Evolutionary conservation across 2,113 vertebrate genomes (phyloP), one percentile per base, ranked within the genome.

Genomic region (Aix galericulata): DNA sequence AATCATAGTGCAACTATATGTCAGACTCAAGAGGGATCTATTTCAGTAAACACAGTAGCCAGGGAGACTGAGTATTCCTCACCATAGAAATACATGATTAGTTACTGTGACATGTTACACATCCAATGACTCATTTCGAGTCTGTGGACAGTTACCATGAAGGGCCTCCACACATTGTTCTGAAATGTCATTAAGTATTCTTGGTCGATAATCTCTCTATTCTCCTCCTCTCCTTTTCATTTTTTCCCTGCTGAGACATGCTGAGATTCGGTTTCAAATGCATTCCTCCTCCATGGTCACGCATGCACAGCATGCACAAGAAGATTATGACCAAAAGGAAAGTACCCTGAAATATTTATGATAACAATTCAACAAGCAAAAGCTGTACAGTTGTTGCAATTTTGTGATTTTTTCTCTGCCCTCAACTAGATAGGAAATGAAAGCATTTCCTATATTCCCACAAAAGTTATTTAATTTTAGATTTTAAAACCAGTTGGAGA

Each of bases 351-450:
- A 91, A 94, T 32, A 66, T 76, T 79, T 76, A 55, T 11, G 48
- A 34, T n/a, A 84, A 92, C 73, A 73, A 83, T 42, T 88, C 68
- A 91, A 81, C 42, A 82, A 83, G 34, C 4, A 66, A 48, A 81
- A 90, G 21, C 42, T 68, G 34, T 42, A 17, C 11, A 34, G 38
- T 38, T 56, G 40, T 60, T 53, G 42, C 34, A 82, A 40, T 87
- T 85, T 13, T 48, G n/a, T 66, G 48, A 8, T 17, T 72, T 66
- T 66, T 91, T 56, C 69, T 84, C 68, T 74, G 32, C 23, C 53
- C 7, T 4, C 50, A 25, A 52, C 50, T 0, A 60, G 25, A 68
- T 2, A 77, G 50, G 71, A 76, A 76, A 58, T 1, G 9, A 88
- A 79, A 93, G 62, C 11, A 36, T 36, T 50, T 73, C 40, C 50